phyloP scores from a whole-genome alignment of 2,113 vertebrate species.

The Tonatia bakeri region DNA sequence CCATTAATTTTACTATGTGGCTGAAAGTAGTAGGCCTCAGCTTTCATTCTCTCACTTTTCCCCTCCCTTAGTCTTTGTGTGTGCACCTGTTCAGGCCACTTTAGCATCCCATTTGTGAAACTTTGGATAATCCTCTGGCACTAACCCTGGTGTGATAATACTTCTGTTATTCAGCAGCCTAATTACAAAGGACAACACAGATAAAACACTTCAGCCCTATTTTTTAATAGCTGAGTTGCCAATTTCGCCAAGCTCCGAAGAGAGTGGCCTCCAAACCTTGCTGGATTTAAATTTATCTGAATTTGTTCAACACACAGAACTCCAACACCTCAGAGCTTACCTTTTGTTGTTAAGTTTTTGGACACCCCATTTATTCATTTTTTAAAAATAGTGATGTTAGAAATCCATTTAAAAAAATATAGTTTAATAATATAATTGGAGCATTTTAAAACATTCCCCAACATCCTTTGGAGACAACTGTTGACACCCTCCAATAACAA shows the following conservation, averaged over 20 bases:
- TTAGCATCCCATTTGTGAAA: slow-evolving; percentile 94
- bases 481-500: background rate
- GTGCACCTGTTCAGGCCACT: slow-evolving; percentile 98
- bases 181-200: slow-evolving; percentile 91
- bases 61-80: slow-evolving; percentile 87
- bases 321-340: slow-evolving; percentile 12
- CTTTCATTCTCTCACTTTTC: slow-evolving; percentile 88
- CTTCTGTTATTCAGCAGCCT: slow-evolving; percentile 91
- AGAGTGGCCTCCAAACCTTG: slow-evolving; percentile 80
- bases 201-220: slow-evolving; percentile 83
- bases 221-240: slow-evolving; percentile 80
- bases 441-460: slow-evolving; percentile 16
- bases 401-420: background rate
- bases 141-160: slow-evolving; percentile 94
- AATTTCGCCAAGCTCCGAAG: slow-evolving; percentile 77
- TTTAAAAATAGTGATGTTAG: background rate
- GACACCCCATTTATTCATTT: background rate
- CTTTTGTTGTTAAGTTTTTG: slow-evolving; percentile 37
- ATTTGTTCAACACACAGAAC: slow-evolving; percentile 62
- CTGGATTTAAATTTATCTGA: slow-evolving; percentile 77
- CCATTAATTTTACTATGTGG: slow-evolving; percentile 87
- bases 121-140: slow-evolving; percentile 95
- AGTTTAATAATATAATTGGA: background rate
- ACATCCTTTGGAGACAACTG: background rate
- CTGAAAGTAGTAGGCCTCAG: slow-evolving; percentile 86